Base-by-base conservation (phyloP, 2,113 vertebrate species). In the Bambusicola thoracicus region DNA sequence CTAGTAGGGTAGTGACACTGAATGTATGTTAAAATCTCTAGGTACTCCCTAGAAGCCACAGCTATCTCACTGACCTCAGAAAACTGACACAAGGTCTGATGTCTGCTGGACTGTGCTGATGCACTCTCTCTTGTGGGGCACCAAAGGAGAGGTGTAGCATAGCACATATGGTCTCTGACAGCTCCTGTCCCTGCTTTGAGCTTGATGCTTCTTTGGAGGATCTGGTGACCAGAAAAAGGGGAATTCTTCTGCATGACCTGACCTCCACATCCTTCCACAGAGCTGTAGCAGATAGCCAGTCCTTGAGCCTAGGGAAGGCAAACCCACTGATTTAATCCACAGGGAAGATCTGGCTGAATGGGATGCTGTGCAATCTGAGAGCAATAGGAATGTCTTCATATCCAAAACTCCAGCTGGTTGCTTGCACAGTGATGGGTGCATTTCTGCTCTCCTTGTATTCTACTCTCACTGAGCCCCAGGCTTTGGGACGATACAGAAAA, bases 281-380 rank as follows among this genome's bases (percentile, higher is more conserved):
- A 46, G 13, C 17, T 1, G 3, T 15, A 10, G 16, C 36, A 77
- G 0, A 0, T 1, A 66, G 41, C 20, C 63, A 32, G 55, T 56
- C 32, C 44, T 63, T 58, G 34, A 40, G 49, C 29, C 15, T 48
- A 44, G 22, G 43, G 0, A 1, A 34, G 65, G 22, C 30, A 94
- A 89, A 76, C 15, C n/a, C 53, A 40, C 32, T 10, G 29, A 76
- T 43, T 32, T 14, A 29, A 19, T 27, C 43, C 8, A 5, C 24
- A 56, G 32, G 41, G 72, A 91, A 72, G 46, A 59, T 46, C 32
- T 56, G 32, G 8, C 56, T 46, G 25, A 83, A 68, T 2, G 16
- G 40, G n/a, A 48, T 61, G 0, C 0, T 17, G 61, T 40, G 16
- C 22, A 68, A 25, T 7, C 5, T 17, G 13, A 85, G 15, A 7